Base-by-base conservation (phyloP, 2,888 invertebrate genomes). In the Nebria salina region DNA sequence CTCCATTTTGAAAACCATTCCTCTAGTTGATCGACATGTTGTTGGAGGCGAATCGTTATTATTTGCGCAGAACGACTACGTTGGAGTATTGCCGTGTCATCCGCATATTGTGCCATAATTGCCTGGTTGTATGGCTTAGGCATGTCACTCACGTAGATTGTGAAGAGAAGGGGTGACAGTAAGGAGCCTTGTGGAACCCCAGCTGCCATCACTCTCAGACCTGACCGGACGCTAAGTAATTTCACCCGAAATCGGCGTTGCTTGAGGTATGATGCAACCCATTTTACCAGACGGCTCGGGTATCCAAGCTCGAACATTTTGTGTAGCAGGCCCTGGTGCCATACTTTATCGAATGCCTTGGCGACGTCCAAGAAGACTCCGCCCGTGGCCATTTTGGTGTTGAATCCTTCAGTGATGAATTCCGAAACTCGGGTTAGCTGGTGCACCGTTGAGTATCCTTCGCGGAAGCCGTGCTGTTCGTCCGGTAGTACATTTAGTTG, bases 311-410 rank as follows among this genome's bases (percentile, higher is more conserved):
- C 75, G 34, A 75, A 72, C 5, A 86, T 82, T 82, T 84, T 85
- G 75, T 77, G 76, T 11, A 85, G 64, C 1, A 86, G 82, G 0
- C 84, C 85, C 1, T 83, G 72, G 70, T 86, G 85, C 84, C 86
- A 86, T 1, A 87, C 85, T 8, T 84, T 83, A 79, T 86, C 85
- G 76, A 87, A 87, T 0, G 86, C 86, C 77, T 85, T 84, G 65
- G 85, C 84, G 1, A 86, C 82, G 74, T 87, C 86, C 0, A 87
- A 81, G 6, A 86, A 81, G 1, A 85, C 79, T 54, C 85, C 82
- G 4, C 84, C 85, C 8, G 85, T 86, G 6, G 79, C 82, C 75
- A 84, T 82, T 15, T 83, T 83, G 9, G 81, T 66, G 34, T 84
- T 83, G 13, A 85, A 84, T 66, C 84, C 85, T 5, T 83, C 65